phyloP scores from a whole-genome alignment of 1,140 invertebrate genomes.

The Euwallacea fornicatus region DNA sequence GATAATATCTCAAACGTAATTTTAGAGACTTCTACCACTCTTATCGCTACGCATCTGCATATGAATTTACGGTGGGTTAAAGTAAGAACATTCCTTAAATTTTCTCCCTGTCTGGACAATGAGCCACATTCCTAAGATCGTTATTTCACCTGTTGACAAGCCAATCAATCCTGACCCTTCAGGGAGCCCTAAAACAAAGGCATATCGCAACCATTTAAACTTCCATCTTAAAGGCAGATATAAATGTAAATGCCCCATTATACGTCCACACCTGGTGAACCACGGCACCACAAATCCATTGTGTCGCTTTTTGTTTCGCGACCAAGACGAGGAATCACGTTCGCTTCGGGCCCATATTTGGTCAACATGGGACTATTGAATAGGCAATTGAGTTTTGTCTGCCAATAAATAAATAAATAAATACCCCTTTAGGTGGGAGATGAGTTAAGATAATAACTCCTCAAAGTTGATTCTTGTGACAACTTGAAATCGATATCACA shows the following conservation, averaged over 20 bases:
- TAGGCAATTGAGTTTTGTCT: not conserved
- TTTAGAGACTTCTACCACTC: too few species aligned
- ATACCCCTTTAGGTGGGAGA: too few species aligned
- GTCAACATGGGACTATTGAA: not conserved
- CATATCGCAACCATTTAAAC: not conserved
- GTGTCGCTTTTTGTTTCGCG: not conserved
- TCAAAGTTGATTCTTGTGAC: too few species aligned
- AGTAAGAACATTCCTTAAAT: not conserved
- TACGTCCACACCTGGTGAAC: slow-evolving; percentile 2
- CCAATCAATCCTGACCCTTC: not conserved
- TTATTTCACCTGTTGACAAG: not conserved
- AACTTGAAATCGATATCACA: too few species aligned
- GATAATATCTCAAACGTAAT: too few species aligned
- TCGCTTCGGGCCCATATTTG: not conserved
- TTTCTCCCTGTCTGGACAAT: not conserved
- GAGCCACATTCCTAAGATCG: not conserved
- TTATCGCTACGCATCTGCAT: too few species aligned
- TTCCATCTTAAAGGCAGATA: not conserved
- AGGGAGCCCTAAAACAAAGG: not conserved
- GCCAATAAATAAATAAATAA: not conserved
- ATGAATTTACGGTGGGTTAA: not conserved
- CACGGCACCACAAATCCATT: not conserved
- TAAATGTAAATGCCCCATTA: slow-evolving; percentile 4
- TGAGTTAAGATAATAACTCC: too few species aligned
- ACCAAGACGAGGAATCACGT: not conserved